These are phyloP conservation scores for Iselma pallidipennis DNA, from an alignment of 2,888 invertebrate genomes.

Conservation along the genomic window DNA sequence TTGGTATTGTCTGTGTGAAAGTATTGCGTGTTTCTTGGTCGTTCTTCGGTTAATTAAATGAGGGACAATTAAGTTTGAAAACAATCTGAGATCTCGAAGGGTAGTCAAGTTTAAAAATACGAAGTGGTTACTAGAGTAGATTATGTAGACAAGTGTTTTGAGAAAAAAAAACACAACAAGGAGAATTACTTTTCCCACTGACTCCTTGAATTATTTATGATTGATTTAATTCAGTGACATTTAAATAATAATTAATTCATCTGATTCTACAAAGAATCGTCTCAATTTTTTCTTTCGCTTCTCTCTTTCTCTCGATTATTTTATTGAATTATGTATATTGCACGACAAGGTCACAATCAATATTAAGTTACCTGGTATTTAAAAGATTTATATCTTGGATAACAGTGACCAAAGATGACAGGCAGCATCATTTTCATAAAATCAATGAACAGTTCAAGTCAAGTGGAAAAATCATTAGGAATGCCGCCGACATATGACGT, in stretches of 20 bases:
- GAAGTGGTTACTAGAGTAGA: neutral
- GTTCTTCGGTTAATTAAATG: slow-evolving; percentile 26
- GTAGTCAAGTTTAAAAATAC: neutral
- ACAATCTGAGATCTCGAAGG: slow-evolving; percentile 17
- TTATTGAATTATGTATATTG: slow-evolving; percentile 1
- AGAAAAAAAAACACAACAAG: slow-evolving; percentile 8
- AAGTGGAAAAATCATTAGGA: slow-evolving; percentile 30
- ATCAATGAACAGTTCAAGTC: slow-evolving; percentile 31
- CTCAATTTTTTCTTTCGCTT: neutral
- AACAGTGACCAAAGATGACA: slow-evolving; percentile 11
- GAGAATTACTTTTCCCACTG: neutral
- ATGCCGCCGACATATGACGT: slow-evolving; percentile 17
- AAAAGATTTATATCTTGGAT: neutral
- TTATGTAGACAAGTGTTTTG: slow-evolving; percentile 9
- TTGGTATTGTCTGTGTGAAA: slow-evolving; percentile 9
- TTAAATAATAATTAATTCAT: neutral
- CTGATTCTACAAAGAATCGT: neutral
- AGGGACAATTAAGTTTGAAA: slow-evolving; percentile 19
- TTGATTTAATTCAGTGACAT: neutral
- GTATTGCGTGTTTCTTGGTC: slow-evolving; percentile 24
- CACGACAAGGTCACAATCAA: slow-evolving; percentile 13
- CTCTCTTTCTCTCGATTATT: neutral
- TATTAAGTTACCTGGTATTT: slow-evolving; percentile 31
- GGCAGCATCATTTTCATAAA: slow-evolving; percentile 35
- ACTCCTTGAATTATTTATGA: slow-evolving; percentile 4